Base-by-base conservation (phyloP, 2,797 vertebrate genomes). In the Sebastes minor region DNA sequence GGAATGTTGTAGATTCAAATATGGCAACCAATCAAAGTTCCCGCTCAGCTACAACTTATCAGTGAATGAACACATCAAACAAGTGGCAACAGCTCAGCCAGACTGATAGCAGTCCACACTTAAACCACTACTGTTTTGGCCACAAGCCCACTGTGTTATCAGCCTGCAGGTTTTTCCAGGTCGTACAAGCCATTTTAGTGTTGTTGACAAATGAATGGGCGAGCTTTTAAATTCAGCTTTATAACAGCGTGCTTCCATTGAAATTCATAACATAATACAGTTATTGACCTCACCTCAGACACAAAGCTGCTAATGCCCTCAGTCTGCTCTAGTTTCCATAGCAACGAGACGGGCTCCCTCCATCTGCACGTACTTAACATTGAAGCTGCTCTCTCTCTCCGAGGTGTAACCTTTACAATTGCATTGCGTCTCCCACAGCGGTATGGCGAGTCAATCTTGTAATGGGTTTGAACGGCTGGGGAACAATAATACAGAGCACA, bases 301-400 rank as follows among this genome's bases (percentile, higher is more conserved):
- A 83, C 76, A 89, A 85, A 88, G 78, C 74, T 71, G 72, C 57
- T 20, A 23, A 80, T 79, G 74, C 23, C 69, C 62, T 57, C 59
- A 52, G 81, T 87, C 69, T 87, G 73, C 72, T 80, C 57, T 63
- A 53, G 89, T 92, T 87, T 81, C 87, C 78, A 85, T 87, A 63
- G 88, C 72, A 87, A 90, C 80, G 5, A 76, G 62, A 88, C 32
- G 14, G 64, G 60, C 53, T 62, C 30, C 56, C 68, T 59, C 76
- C 3, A 1, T 86, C 62, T 56, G 70, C 53, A 49, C 62, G 55
- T 65, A 53, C 62, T 70, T 38, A 74, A 81, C 69, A 71, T 32
- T 61, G 69, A 80, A 14, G 13, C 35, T 2, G 7, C 73, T 86
- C 35, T 84, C 53, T 42, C 64, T 67, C 27, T 81, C 33, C 7